Evolutionary conservation across 1,140 invertebrate species (phyloP), one percentile per base, ranked within the genome.

Genomic region (Pachypeltis micranthus): DNA sequence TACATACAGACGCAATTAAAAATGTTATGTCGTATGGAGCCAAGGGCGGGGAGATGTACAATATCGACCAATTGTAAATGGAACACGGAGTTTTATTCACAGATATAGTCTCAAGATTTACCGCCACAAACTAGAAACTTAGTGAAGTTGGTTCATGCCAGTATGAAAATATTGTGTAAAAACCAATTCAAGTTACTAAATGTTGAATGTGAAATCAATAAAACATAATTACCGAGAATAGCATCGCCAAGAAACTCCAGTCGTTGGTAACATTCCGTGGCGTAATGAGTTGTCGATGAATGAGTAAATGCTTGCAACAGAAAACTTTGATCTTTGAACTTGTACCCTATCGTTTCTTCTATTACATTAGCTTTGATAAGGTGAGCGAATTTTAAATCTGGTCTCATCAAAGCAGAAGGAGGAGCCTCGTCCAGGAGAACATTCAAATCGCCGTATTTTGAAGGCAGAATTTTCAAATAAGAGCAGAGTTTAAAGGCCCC

Each of bases 241-340:
- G 96, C 96, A 80, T 99, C 96, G 7, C 96, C 96, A 0, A 99
- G 80, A 78, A 99, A 98, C 77, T 99, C 96, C 28, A 99, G 75
- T 55, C 93, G 76, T 74, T 99, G 94, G 75, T 99, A 99, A 74
- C 94, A 98, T 73, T 96, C 93, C 0, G 95, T 98, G 10, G 97
- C 76, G n/a, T 84, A 80, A 14, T 85, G 85, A 63, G 89, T 86
- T 73, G 96, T 96, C 0, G 94, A 96, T 10, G 95, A 90, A 80
- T 99, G 96, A 0, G 95, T 97, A 70, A 99, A 87, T 14, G 96
- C 90, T 77, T 97, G 91, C 4, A 97, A 76, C 1, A 97, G 76
- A 69, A 91, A 92, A 31, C 87, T 88, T 28, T 84, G 78, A 72
- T 98, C 90, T 2, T 79, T 79, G 75, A 98, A 98, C 29, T 78